These are phyloP conservation scores for Drosophila leonis DNA, from an alignment of 2,888 invertebrate genomes.

Conservation along the genomic window DNA sequence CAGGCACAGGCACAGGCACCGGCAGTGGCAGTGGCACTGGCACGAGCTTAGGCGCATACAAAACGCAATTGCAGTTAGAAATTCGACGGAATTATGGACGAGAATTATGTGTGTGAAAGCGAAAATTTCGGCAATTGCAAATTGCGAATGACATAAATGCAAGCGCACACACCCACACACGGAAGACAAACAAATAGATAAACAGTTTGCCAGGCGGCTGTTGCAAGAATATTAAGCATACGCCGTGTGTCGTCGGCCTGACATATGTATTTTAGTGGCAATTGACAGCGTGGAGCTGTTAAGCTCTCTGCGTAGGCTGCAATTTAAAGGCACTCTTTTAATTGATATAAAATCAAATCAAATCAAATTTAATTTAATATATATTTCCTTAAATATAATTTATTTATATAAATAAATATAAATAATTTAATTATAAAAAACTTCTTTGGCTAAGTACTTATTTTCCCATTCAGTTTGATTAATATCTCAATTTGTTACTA, in stretches of 20 bases:
- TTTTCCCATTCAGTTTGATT: constrained; percentile 17
- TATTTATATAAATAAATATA: neutral
- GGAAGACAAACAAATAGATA: constrained; percentile 17
- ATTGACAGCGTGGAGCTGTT: constrained; percentile 22
- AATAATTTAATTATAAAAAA: neutral
- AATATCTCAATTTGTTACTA: constrained; percentile 29
- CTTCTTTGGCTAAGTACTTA: too few species aligned
- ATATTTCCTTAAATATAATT: too few species aligned
- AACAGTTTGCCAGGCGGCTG: constrained; percentile 40
- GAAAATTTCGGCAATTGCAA: constrained; percentile 70
- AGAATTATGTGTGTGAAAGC: constrained; percentile 74
- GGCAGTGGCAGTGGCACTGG: constrained; percentile 7
- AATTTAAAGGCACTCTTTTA: neutral
- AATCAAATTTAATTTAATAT: too few species aligned
- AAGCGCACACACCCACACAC: constrained; percentile 6
- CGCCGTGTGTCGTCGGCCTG: constrained; percentile 38
- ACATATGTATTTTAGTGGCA: constrained; percentile 52
- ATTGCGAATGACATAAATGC: constrained; percentile 48
- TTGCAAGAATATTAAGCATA: constrained; percentile 51
- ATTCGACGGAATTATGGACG: constrained; percentile 66
- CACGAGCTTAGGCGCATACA: constrained; percentile 27
- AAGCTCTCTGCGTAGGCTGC: neutral
- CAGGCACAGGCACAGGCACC: constrained; percentile 40
- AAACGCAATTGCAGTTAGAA: constrained; percentile 60
- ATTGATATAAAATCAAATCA: neutral